A percentile compares a stretch with the other conserved stretches of the same genome.
These are phyloP conservation scores for Nomia melanderi DNA, from an alignment of 1,140 invertebrate genomes.

Conservation along the genomic window DNA sequence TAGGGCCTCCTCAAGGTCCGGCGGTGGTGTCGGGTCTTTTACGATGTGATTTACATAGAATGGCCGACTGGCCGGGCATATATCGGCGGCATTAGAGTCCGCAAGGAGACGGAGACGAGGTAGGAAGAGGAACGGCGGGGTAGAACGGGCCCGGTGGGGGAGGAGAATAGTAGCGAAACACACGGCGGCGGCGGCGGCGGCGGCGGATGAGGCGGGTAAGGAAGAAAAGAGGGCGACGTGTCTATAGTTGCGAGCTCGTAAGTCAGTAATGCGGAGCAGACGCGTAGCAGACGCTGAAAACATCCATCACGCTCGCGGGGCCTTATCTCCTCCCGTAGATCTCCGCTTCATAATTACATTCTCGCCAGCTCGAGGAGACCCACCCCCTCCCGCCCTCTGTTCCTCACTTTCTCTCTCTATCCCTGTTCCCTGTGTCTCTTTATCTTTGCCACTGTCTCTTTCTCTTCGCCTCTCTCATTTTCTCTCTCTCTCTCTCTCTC, in stretches of 20 bases:
- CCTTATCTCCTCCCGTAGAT: slow-evolving; percentile 79
- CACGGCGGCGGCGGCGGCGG: slow-evolving; percentile 37
- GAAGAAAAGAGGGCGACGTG: slow-evolving; percentile 58
- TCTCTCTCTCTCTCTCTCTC: neutral
- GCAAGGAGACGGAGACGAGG: slow-evolving; percentile 14
- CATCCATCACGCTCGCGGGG: slow-evolving; percentile 79
- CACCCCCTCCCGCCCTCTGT: slow-evolving; percentile 32
- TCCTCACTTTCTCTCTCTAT: neutral
- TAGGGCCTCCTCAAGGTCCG: slow-evolving; percentile 66
- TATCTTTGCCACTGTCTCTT: neutral
- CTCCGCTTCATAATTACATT: slow-evolving; percentile 81
- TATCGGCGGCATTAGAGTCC: slow-evolving; percentile 69
- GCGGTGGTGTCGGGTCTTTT: slow-evolving; percentile 76
- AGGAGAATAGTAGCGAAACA: no score
- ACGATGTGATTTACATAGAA: slow-evolving; percentile 80
- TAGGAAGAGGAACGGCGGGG: neutral
- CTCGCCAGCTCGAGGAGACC: slow-evolving; percentile 67
- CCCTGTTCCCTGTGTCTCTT: neutral
- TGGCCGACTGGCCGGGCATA: slow-evolving; percentile 68
- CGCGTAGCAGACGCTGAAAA: slow-evolving; percentile 80
- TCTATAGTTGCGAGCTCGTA: slow-evolving; percentile 68
- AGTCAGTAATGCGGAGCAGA: slow-evolving; percentile 79
- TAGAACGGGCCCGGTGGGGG: no score
- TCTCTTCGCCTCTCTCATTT: neutral
- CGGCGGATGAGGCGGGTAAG: slow-evolving; percentile 28